Percentiles rank a stretch among this genome's conserved stretches.
phyloP scores from a whole-genome alignment of 2,113 vertebrate species.

The Oncorhynchus nerka region DNA sequence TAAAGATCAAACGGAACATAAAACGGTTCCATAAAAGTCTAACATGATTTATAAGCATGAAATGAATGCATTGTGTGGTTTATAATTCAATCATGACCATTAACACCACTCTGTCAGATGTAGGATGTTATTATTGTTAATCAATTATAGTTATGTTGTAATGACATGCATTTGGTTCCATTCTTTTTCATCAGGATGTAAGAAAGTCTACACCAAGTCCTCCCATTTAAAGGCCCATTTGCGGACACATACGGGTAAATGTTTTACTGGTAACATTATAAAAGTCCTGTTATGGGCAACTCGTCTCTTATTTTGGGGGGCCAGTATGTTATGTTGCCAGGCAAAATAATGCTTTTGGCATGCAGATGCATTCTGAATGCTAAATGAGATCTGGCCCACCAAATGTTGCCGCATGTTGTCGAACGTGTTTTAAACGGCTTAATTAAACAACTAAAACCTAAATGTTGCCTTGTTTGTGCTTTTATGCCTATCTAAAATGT shows the following conservation, averaged over 20 bases:
- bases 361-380: conserved; percentile 37
- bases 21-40: no score
- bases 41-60: no score
- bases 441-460: not conserved
- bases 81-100: no score
- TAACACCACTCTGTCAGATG: no score
- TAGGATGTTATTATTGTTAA: not conserved
- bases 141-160: not conserved
- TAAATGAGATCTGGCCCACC: conserved; percentile 46
- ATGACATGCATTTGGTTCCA: conserved; percentile 5
- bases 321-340: conserved; percentile 49
- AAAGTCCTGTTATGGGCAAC: conserved; percentile 8
- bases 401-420: conserved; percentile 41
- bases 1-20: not conserved
- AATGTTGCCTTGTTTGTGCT: not conserved
- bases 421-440: conserved; percentile 18
- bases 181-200: conserved; percentile 81
- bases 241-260: conserved; percentile 95
- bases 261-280: conserved; percentile 43
- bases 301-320: conserved; percentile 38
- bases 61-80: no score
- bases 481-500: not conserved
- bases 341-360: conserved; percentile 50
- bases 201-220: conserved; percentile 97
- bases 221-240: conserved; percentile 97